phyloP scores from a whole-genome alignment of 2,797 vertebrate genomes.

The Morelia viridis region DNA sequence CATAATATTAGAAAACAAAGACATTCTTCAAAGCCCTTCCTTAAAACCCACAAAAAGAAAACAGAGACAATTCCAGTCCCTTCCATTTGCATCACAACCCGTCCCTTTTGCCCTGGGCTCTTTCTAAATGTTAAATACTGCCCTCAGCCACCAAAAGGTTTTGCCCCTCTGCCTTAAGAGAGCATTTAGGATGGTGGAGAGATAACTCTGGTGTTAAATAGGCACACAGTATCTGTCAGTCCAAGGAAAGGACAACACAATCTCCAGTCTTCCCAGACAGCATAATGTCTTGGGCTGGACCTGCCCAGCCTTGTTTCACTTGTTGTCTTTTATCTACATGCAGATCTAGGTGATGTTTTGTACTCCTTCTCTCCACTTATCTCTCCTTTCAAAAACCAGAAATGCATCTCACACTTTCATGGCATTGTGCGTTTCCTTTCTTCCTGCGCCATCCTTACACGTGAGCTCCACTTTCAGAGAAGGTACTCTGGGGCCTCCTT shows the following conservation, averaged over 20 bases:
- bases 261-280: neutral
- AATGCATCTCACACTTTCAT: neutral
- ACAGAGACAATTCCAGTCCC: neutral
- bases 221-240: neutral
- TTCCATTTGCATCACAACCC: neutral
- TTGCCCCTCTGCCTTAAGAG: neutral
- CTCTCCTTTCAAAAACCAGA: neutral
- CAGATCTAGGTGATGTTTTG: neutral
- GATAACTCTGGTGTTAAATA: neutral
- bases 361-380: neutral
- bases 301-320: neutral
- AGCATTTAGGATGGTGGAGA: neutral
- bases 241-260: neutral
- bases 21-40: neutral
- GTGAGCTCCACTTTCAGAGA: neutral
- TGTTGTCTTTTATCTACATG: neutral
- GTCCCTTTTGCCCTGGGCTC: neutral
- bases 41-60: neutral
- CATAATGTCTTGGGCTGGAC: neutral
- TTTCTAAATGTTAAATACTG: neutral
- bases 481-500: neutral
- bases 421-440: neutral
- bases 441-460: neutral
- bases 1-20: neutral
- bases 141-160: neutral